phyloP scores from a whole-genome alignment of 2,113 vertebrate genomes.

The Menidia beryllina region DNA sequence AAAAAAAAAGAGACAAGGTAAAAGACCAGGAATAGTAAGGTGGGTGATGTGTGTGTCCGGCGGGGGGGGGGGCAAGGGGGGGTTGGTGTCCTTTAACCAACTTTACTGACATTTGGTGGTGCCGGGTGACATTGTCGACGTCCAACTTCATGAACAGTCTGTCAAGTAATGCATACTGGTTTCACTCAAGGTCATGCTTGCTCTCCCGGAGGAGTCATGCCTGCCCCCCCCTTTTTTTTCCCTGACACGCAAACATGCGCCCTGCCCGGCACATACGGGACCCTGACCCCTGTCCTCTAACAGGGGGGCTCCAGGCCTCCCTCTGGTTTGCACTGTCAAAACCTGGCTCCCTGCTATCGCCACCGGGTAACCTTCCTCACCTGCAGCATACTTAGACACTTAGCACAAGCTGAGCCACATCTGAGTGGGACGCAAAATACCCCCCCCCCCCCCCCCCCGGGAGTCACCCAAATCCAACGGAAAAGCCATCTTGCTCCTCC shows the following conservation, averaged over 20 bases:
- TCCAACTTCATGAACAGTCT: constrained; percentile 53
- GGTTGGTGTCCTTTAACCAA: constrained; percentile 22
- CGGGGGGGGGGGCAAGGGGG: too few relatives aligned
- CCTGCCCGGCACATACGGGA: constrained; percentile 10
- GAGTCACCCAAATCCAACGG: constrained; percentile 15
- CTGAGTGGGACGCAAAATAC: constrained; percentile 31
- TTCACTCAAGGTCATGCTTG: constrained; percentile 55
- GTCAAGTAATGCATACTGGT: constrained; percentile 64
- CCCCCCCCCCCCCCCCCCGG: constrained; percentile 20
- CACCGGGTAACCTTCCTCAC: constrained; percentile 52
- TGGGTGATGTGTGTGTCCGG: neutral
- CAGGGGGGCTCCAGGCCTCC: constrained; percentile 18
- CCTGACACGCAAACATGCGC: constrained; percentile 34
- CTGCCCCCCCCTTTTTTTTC: constrained; percentile 21
- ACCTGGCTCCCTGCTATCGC: constrained; percentile 33
- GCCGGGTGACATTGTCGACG: constrained; percentile 49
- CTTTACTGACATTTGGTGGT: constrained; percentile 45
- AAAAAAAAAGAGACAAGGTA: constrained; percentile 27
- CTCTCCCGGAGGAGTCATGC: constrained; percentile 36
- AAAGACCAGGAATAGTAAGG: constrained; percentile 37
- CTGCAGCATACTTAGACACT: constrained; percentile 48
- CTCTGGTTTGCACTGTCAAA: constrained; percentile 46
- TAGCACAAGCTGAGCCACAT: constrained; percentile 44
- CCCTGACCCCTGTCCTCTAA: constrained; percentile 31
- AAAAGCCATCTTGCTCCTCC: constrained; percentile 9